A percentile compares a stretch with the other conserved stretches of the same genome.
These are phyloP conservation scores for Amblyopsis rosae DNA, from an alignment of 2,113 vertebrate species.

Conservation along the genomic window DNA sequence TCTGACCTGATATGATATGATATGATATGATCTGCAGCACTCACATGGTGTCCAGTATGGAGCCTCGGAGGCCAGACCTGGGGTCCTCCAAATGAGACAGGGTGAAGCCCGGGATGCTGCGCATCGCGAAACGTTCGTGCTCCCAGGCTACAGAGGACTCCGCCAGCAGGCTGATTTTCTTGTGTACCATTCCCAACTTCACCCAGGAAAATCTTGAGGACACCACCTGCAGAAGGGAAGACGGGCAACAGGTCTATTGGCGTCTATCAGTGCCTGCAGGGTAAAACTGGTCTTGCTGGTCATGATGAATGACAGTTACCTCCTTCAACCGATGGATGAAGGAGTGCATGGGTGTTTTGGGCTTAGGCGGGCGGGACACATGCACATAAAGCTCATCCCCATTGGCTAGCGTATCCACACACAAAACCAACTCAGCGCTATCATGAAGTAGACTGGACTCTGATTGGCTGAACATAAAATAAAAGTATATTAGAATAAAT, in stretches of 20 bases:
- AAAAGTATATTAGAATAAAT: neutral
- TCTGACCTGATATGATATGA: no score
- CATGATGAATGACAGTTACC: constrained; percentile 45
- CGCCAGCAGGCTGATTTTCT: constrained; percentile 80
- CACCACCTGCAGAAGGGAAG: constrained; percentile 61
- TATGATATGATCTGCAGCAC: neutral
- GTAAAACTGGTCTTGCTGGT: neutral
- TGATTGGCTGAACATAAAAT: constrained; percentile 27
- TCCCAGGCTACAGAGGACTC: constrained; percentile 77
- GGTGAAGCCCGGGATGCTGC: constrained; percentile 76
- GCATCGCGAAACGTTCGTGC: constrained; percentile 77
- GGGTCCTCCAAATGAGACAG: constrained; percentile 76
- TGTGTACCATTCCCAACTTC: constrained; percentile 73
- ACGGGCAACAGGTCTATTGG: neutral
- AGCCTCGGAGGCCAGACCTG: constrained; percentile 69
- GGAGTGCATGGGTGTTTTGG: constrained; percentile 56
- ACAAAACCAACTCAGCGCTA: constrained; percentile 77
- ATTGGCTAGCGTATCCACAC: constrained; percentile 77
- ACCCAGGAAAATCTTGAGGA: constrained; percentile 75
- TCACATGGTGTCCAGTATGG: constrained; percentile 76
- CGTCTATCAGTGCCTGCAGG: neutral
- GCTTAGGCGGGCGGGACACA: constrained; percentile 76
- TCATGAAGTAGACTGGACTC: constrained; percentile 81
- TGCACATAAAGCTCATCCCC: constrained; percentile 76
- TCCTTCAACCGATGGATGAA: constrained; percentile 75